A percentile compares a stretch with the other conserved stretches of the same genome.
Conservation (phyloP, 2,797 vertebrate species). For the Amazona finschi region DNA sequence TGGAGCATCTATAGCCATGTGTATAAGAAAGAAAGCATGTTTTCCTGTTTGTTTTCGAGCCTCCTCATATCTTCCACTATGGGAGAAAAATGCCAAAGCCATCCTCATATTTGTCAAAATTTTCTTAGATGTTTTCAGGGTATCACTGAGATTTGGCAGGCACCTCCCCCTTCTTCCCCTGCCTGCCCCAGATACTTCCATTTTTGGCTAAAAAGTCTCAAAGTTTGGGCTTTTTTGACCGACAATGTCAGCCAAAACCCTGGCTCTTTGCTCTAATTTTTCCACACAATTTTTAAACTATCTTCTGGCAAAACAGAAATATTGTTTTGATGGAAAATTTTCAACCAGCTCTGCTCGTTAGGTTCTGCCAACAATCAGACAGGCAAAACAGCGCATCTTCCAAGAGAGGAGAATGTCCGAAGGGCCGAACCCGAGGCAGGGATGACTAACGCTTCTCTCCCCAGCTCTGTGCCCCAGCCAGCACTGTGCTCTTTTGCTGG, state of each 20-base stretch:
- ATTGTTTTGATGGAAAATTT: constrained; percentile 43
- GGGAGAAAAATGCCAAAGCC: neutral
- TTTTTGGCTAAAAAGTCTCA: constrained; percentile 35
- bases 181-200: constrained; percentile 20
- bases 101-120: neutral
- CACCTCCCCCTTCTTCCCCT: neutral
- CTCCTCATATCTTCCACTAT: neutral
- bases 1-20: neutral
- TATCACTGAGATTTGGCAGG: neutral
- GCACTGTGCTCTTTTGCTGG: neutral
- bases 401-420: constrained; percentile 5
- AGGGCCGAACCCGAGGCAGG: neutral
- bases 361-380: neutral
- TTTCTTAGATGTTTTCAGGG: neutral
- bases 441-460: neutral
- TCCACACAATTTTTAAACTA: constrained; percentile 48
- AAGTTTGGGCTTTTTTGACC: constrained; percentile 30
- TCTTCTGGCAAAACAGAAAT: constrained; percentile 48
- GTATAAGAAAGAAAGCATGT: neutral
- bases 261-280: constrained; percentile 26
- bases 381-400: neutral
- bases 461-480: constrained; percentile 11
- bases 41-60: neutral
- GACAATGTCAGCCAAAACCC: constrained; percentile 22
- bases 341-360: constrained; percentile 23